Evolutionary conservation across 2,888 invertebrate genomes (phyloP), one percentile per base, ranked within the genome.

Genomic region (Brachycybe producta): DNA sequence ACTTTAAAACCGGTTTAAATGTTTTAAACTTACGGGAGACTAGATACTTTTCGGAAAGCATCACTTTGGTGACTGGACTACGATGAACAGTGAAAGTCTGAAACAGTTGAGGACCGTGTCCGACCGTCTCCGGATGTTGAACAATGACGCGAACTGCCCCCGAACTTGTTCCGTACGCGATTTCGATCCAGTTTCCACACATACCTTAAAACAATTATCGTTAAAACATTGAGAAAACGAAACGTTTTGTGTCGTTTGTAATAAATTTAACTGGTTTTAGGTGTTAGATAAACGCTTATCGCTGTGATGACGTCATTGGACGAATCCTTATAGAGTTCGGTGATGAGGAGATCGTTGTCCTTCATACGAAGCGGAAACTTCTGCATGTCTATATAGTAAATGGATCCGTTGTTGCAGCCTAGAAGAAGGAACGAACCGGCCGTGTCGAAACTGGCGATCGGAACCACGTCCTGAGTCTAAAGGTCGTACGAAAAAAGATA

Each of bases 351-450:
- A 72, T 98, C 98, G 66, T 97, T 97, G 67, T 98, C 97, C 67
- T 97, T 98, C 95, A 98, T 97, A 39, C 97, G 76, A 5, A 97
- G 69, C 1, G 95, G 95, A 69, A 98, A 97, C 69, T 98, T 98
- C 69, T 97, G 95, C 97, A 98, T 98, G 69, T 97, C 95, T 86
- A 94, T 94, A 68, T 94, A 92, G 70, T 92, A 94, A 60, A 95
- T 92, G 48, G 90, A 87, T 11, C 97, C 97, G 61, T 94, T 92
- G 59, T 87, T 87, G 60, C 95, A 94, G 1, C 97, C 97, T 0
- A 98, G 75, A 30, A 97, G 70, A 2, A 98, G 73, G 66, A 97
- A 94, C 0, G 91, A 92, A 0, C 95, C 95, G 21, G 95, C 95
- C 0, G 92, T 94, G 67, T 97, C 97, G 65, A 91, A 91, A 0